phyloP scores from a whole-genome alignment of 2,797 vertebrate genomes.

The Antennarius maculatus region DNA sequence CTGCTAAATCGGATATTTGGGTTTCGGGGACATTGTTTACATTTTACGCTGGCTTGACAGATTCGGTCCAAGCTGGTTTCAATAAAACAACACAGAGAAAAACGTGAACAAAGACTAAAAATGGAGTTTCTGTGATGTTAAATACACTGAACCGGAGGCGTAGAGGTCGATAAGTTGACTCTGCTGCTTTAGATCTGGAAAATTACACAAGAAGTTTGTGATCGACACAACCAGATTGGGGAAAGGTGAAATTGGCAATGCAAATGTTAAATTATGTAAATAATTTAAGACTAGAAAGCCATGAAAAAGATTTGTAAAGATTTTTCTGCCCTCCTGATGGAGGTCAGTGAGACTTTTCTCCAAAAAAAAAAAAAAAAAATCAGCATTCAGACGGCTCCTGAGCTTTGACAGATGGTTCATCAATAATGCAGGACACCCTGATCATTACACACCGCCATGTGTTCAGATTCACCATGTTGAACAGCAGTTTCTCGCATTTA shows the following conservation, averaged over 20 bases:
- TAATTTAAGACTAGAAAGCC: no score
- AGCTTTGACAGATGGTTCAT: conserved; percentile 75
- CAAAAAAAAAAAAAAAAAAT: conserved; percentile 8
- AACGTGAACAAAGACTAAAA: conserved; percentile 54
- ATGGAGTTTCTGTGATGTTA: conserved; percentile 67
- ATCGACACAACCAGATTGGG: neutral
- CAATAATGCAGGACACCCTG: conserved; percentile 71
- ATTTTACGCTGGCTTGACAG: conserved; percentile 55
- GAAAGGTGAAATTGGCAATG: conserved; percentile 1
- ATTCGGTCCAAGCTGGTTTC: conserved; percentile 68
- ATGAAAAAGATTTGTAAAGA: conserved; percentile 20
- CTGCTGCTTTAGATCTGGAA: conserved; percentile 53
- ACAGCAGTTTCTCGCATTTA: conserved; percentile 62
- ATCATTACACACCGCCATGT: conserved; percentile 71
- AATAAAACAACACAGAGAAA: conserved; percentile 65
- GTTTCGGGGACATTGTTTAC: conserved; percentile 73
- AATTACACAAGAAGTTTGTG: conserved; percentile 42
- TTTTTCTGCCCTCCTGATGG: conserved; percentile 6
- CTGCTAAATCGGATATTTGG: conserved; percentile 74
- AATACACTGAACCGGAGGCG: conserved; percentile 56
- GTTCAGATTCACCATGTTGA: conserved; percentile 58
- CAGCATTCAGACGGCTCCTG: conserved; percentile 40
- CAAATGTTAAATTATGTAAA: no score
- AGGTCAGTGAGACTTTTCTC: conserved; percentile 30
- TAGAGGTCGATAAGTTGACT: conserved; percentile 38